Percentiles rank a stretch among this genome's conserved stretches.
Conservation (phyloP, 1,140 invertebrate species). For the Drosophila repleta region DNA sequence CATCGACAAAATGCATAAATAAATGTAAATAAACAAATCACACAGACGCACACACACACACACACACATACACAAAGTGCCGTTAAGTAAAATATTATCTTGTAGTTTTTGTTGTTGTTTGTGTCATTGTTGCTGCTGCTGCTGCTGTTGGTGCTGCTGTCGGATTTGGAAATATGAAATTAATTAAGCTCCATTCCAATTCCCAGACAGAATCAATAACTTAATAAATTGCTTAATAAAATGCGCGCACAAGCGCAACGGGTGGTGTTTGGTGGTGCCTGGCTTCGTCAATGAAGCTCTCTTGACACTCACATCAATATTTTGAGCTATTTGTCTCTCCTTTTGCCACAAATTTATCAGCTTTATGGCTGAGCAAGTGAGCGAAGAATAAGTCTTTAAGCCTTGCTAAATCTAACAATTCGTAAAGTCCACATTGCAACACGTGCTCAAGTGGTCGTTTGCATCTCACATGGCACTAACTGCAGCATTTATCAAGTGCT, state of each 20-base stretch:
- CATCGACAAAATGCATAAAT: slow-evolving; percentile 55
- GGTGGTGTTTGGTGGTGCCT: slow-evolving; percentile 26
- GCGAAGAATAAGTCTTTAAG: too few relatives aligned
- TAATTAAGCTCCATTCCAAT: slow-evolving; percentile 62
- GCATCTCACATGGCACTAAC: too few relatives aligned
- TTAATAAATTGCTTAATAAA: slow-evolving; percentile 67
- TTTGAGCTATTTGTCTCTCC: background rate
- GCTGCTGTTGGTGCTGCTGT: slow-evolving; percentile 25
- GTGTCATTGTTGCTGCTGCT: slow-evolving; percentile 18
- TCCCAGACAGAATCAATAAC: slow-evolving; percentile 48
- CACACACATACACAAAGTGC: slow-evolving; percentile 43
- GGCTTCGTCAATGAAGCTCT: background rate
- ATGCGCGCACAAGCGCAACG: slow-evolving; percentile 60
- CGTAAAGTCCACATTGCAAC: too few relatives aligned
- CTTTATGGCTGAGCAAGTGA: too few relatives aligned
- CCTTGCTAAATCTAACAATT: too few relatives aligned
- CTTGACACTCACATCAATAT: background rate
- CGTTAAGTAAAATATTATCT: slow-evolving; percentile 55
- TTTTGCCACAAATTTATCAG: too few relatives aligned
- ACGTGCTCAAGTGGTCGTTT: too few relatives aligned
- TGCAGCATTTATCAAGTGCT: background rate
- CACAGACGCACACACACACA: slow-evolving; percentile 15
- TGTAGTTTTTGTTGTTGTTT: slow-evolving; percentile 14
- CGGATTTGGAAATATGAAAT: slow-evolving; percentile 58
- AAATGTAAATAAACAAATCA: slow-evolving; percentile 54